Evolutionary conservation across 2,797 vertebrate genomes (phyloP), one percentile per base, ranked within the genome.

Genomic region (Petrocephalus schoutedeni): DNA sequence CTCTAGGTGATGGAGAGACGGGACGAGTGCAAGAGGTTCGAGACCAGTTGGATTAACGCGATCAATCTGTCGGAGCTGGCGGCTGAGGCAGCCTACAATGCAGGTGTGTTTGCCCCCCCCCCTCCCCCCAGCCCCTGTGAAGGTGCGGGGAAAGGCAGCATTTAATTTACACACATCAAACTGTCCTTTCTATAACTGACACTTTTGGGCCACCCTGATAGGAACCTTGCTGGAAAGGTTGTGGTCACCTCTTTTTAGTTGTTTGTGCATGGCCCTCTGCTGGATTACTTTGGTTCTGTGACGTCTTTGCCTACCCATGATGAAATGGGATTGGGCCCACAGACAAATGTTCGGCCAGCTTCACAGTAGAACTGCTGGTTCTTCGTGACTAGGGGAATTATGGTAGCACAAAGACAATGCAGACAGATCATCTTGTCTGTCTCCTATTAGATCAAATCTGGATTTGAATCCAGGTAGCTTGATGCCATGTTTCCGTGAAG

Each of bases 31-130:
- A 88, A 95, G 2, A 93, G 89, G 89, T 92, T 96, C 89, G 96
- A 97, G 53, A 94, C 94, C 59, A 94, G 92, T 19, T 97, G 97
- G 97, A 93, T 93, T 95, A 95, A 92, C 0, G 97, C 97, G 0
- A 87, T 96, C 14, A 89, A 92, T 16, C 94, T 97, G 0, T 97
- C 96, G 0, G 94, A 97, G 91, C 94, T 96, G 94, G 97, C 96
- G 0, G 96, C 95, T 12, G 96, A 97, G 91, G 95, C 96, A 0
- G 97, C 97, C 0, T 97, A 96, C 90, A 96, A 96, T 0, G 93
- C 96, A 57, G 97, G 97, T 84, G 74, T 87, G 74, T 14, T 21
- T 58, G 54, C 54, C 1, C 12, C 10, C 41, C 54, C 4, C 36
- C 10, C 41, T 32, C 4, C 36, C 45, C 2, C 19, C 3, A 45